Base-by-base conservation (phyloP, 2,888 invertebrate genomes). In the Stegana nigrithorax region DNA sequence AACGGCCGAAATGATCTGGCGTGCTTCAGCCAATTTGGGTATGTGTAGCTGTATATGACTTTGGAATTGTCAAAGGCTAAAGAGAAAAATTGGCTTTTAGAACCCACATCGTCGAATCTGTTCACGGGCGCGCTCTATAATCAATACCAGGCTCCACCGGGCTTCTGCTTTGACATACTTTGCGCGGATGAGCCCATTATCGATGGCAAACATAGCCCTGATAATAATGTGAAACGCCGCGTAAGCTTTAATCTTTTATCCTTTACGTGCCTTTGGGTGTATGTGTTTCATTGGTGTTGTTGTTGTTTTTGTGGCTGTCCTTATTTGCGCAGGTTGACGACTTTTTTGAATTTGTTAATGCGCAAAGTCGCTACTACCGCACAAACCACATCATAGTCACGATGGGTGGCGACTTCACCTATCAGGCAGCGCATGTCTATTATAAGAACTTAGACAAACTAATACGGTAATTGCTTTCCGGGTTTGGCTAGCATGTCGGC, bases 331-430 rank as follows among this genome's bases (percentile, higher is more conserved):
- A 82, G 82, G 77, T 83, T 59, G 65, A 81, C 66, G 87, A 87
- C 0, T 91, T 92, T 80, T 75, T 90, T 67, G 80, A 86, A 7
- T 90, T 88, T 76, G 88, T 88, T n/a, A 78, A 80, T 29, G 78
- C 76, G 1, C 90, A 93, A 88, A 86, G 90, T 0, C 75, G 81
- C 12, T 80, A 83, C 57, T 93, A 91, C 82, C 86, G 87, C 29
- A 91, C 92, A 1, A 90, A 92, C 73, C 92, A 96, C 81, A 87
- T 95, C 0, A 89, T 94, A 60, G 68, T 96, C 62, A 94, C 96
- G 0, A 96, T 96, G 96, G 97, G 97, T 0, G 92, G 92, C 26
- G 96, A 97, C 86, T 97, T 97, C 81, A 92, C 92, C 7, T 97
- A 93, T 81, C 92, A 92, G 80, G 90, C 93, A 74, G 95, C 96